Percentiles rank a stretch among this genome's conserved stretches.
These are phyloP conservation scores for Cosmia pyralina DNA, from an alignment of 2,888 invertebrate species.

Conservation along the genomic window DNA sequence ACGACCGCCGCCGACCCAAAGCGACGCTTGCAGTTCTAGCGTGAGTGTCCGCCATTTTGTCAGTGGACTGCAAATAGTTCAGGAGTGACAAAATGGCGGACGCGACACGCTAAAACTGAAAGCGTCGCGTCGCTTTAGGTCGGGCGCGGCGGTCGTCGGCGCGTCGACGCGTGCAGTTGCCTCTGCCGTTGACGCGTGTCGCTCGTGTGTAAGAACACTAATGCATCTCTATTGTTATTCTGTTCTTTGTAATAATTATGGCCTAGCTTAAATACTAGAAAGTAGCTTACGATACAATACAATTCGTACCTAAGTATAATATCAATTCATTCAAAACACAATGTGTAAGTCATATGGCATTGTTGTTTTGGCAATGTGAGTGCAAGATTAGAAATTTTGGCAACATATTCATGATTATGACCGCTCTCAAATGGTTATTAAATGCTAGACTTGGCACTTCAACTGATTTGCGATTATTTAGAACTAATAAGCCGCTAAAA, in stretches of 20 bases:
- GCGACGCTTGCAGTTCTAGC: no score
- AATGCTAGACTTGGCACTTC: constrained; percentile 54
- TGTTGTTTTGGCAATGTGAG: constrained; percentile 52
- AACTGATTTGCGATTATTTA: constrained; percentile 45
- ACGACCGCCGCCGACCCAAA: no score
- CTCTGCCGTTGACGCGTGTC: no score
- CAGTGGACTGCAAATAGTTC: no score
- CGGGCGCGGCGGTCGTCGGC: no score
- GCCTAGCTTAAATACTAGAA: constrained; percentile 31
- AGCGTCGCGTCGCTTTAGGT: no score
- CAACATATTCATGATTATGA: constrained; percentile 56
- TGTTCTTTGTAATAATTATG: constrained; percentile 12
- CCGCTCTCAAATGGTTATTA: constrained; percentile 55
- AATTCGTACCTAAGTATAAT: constrained; percentile 13
- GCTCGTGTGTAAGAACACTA: no score
- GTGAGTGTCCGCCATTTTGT: no score
- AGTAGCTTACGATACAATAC: constrained; percentile 17
- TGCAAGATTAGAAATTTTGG: constrained; percentile 60
- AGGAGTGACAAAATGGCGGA: no score
- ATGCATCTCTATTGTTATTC: constrained; percentile 14
- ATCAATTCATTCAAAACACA: constrained; percentile 24
- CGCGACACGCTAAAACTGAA: no score
- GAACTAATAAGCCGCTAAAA: constrained; percentile 42
- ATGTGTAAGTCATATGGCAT: constrained; percentile 45
- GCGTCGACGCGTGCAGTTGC: no score